phyloP scores from a whole-genome alignment of 2,797 vertebrate genomes.

The Gouania willdenowi region DNA sequence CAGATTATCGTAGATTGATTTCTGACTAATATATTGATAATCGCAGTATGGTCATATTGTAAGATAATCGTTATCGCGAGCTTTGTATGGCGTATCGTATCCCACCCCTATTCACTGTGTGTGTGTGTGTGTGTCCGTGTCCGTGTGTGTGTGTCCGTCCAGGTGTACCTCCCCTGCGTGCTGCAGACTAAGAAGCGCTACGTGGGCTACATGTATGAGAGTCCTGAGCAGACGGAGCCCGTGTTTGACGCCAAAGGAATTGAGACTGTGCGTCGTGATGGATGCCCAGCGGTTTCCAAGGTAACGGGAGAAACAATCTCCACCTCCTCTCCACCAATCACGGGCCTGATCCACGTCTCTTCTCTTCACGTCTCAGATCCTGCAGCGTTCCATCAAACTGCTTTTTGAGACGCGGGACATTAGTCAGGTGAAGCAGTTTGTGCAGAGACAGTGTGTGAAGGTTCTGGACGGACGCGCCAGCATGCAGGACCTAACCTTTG shows the following conservation, averaged over 20 bases:
- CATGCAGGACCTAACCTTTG: conserved; percentile 95
- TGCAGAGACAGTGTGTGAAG: conserved; percentile 92
- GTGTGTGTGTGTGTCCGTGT: conserved; percentile 3
- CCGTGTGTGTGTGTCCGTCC: conserved; percentile 10
- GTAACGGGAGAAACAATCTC: conserved; percentile 67
- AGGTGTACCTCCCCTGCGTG: conserved; percentile 90
- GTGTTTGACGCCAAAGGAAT: conserved; percentile 97
- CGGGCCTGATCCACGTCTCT: not conserved
- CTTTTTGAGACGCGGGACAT: conserved; percentile 97
- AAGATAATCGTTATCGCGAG: too few species aligned
- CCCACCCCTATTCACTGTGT: too few species aligned
- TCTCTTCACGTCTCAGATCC: conserved; percentile 72
- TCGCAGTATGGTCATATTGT: too few species aligned
- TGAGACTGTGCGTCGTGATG: conserved; percentile 93
- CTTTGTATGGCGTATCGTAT: too few species aligned
- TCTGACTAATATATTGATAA: too few species aligned
- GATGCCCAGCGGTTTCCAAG: conserved; percentile 97
- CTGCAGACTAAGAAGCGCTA: conserved; percentile 98
- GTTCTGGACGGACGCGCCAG: conserved; percentile 90
- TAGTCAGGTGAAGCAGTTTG: conserved; percentile 94
- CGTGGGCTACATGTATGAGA: conserved; percentile 98
- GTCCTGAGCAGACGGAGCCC: conserved; percentile 90
- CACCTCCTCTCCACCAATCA: not conserved
- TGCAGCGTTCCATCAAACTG: conserved; percentile 95
- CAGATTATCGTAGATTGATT: too few species aligned